These are phyloP conservation scores for Entomyzon cyanotis DNA, from an alignment of 2,113 vertebrate species.

Conservation along the genomic window DNA sequence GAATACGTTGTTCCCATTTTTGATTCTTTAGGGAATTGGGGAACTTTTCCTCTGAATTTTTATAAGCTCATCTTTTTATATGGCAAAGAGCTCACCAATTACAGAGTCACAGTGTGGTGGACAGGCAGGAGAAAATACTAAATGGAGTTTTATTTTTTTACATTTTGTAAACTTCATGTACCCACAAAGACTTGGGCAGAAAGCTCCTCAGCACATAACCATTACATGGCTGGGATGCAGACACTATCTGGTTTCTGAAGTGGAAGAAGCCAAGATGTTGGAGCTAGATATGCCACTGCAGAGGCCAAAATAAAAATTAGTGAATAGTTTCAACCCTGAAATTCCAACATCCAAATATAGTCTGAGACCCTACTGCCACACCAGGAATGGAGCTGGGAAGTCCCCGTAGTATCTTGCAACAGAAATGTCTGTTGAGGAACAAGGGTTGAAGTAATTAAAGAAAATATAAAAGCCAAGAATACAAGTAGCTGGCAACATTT, in stretches of 20 bases:
- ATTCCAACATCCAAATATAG: neutral
- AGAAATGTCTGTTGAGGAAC: neutral
- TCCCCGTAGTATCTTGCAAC: neutral
- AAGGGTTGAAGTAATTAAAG: neutral
- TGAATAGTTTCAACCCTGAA: neutral
- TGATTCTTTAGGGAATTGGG: conserved; percentile 29
- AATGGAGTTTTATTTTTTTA: neutral
- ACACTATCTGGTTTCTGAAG: neutral
- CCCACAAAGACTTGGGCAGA: neutral
- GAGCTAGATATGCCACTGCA: neutral
- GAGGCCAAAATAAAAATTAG: neutral
- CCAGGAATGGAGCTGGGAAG: neutral
- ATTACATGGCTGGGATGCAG: neutral
- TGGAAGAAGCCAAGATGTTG: neutral
- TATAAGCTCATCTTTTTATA: neutral
- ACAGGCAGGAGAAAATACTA: neutral
- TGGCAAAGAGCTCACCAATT: neutral
- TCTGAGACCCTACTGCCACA: neutral
- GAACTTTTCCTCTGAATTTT: conserved; percentile 19
- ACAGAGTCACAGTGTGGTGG: neutral
- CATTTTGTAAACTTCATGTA: neutral
- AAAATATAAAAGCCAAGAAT: neutral
- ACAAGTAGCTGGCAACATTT: neutral
- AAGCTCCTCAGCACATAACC: neutral
- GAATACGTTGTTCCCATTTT: conserved; percentile 40